Evolutionary conservation across 2,888 invertebrate species (phyloP).

Genomic region (Rhingia campestris): DNA sequence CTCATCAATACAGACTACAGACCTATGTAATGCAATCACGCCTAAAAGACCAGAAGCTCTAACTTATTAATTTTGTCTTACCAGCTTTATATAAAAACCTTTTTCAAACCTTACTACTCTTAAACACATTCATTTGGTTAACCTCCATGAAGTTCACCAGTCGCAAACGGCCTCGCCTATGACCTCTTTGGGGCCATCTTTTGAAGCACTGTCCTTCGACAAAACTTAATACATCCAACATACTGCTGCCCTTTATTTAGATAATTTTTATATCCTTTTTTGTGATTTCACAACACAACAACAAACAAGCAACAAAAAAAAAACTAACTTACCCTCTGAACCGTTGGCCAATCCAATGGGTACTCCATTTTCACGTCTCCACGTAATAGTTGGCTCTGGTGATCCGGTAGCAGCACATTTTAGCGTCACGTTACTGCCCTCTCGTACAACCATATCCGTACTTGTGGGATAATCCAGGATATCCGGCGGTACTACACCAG

Average conservation of each 20-base stretch:
- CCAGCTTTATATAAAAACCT: not conserved
- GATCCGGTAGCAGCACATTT: constrained; percentile 94
- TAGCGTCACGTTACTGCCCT: constrained; percentile 93
- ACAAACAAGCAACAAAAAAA: not conserved
- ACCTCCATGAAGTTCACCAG: not conserved
- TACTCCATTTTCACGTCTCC: constrained; percentile 92
- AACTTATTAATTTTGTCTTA: not conserved
- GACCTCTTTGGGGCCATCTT: constrained; percentile 18
- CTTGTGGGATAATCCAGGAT: constrained; percentile 93
- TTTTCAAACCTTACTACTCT: not conserved
- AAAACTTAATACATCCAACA: constrained; percentile 63
- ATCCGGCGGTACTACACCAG: constrained; percentile 90
- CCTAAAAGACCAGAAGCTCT: no score
- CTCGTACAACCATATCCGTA: constrained; percentile 92
- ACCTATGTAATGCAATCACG: no score
- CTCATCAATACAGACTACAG: no score
- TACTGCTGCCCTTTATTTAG: constrained; percentile 65
- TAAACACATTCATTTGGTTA: no score
- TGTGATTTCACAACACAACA: not conserved
- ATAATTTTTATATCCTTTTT: constrained; percentile 40
- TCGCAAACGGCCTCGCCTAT: not conserved
- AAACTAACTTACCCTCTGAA: constrained; percentile 85
- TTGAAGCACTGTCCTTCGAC: constrained; percentile 28
- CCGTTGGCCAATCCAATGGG: constrained; percentile 88
- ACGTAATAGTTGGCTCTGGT: constrained; percentile 93